A percentile compares a stretch with the other conserved stretches of the same genome.
Evolutionary conservation across 2,113 vertebrate genomes (phyloP).

Genomic region (Pogona vitticeps): DNA sequence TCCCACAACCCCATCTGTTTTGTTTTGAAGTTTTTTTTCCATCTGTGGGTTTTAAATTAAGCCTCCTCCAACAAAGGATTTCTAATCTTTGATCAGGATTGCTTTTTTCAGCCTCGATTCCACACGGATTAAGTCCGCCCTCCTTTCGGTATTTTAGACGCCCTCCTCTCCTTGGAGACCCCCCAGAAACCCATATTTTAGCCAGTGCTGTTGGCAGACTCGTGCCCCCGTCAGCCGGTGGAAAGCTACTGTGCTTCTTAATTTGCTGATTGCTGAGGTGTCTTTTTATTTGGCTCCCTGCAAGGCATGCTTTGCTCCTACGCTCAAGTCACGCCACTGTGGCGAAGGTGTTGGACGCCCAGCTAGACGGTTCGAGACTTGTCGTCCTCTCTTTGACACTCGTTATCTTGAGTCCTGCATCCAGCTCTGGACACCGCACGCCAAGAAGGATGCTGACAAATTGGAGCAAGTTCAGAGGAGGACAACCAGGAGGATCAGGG

Average conservation of each 20-base stretch:
- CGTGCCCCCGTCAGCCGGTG: no score
- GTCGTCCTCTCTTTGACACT: no score
- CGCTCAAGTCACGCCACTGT: not conserved
- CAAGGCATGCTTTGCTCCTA: not conserved
- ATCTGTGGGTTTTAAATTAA: not conserved
- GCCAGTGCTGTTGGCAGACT: not conserved
- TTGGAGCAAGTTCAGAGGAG: no score
- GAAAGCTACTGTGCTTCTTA: no score
- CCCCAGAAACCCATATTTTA: not conserved
- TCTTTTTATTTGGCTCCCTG: not conserved
- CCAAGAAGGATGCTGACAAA: no score
- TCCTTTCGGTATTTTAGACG: not conserved
- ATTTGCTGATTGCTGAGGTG: no score
- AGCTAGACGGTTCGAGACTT: no score
- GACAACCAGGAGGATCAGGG: no score
- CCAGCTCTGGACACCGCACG: no score
- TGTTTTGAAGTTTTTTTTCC: not conserved
- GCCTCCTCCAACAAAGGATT: not conserved
- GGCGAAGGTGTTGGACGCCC: no score
- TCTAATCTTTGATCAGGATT: not conserved
- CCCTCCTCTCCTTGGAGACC: not conserved
- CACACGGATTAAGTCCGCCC: not conserved
- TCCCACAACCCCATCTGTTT: not conserved
- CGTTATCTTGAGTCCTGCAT: no score
- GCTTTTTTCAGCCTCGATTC: not conserved